Conservation (phyloP, 2,113 vertebrate genomes). For the Alligator mississippiensis region DNA sequence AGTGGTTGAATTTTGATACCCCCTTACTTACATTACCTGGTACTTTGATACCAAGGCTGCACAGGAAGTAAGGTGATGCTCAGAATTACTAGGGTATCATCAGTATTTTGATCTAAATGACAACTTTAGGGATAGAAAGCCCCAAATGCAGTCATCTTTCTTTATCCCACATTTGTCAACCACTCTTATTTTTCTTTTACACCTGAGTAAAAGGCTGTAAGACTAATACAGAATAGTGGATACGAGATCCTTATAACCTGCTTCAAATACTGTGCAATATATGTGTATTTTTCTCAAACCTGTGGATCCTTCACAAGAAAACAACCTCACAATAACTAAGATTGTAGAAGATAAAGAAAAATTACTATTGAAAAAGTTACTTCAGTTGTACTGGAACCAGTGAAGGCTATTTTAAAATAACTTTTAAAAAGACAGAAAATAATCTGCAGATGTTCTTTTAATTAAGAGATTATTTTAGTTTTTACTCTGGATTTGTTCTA, state of each 20-base stretch:
- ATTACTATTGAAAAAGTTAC: background rate
- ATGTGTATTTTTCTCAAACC: background rate
- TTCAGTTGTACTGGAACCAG: conserved; percentile 18
- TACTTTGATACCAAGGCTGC: background rate
- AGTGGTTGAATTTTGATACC: rapidly evolving
- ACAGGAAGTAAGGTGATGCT: background rate
- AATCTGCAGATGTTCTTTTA: conserved; percentile 19
- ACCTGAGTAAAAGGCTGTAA: background rate
- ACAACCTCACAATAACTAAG: conserved; percentile 2
- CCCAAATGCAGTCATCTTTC: background rate
- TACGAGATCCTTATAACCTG: background rate
- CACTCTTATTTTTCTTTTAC: background rate
- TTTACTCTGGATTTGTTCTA: background rate
- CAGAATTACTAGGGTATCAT: background rate
- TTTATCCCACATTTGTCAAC: background rate
- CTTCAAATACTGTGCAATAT: background rate
- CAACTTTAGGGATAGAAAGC: background rate
- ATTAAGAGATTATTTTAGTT: conserved; percentile 15
- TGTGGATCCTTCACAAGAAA: background rate
- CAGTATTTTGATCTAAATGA: background rate
- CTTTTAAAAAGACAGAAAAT: background rate
- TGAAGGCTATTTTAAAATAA: background rate
- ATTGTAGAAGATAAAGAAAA: background rate
- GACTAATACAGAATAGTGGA: background rate
- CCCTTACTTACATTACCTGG: background rate